phyloP scores from a whole-genome alignment of 2,888 invertebrate genomes.

The Uropetala carovei region DNA sequence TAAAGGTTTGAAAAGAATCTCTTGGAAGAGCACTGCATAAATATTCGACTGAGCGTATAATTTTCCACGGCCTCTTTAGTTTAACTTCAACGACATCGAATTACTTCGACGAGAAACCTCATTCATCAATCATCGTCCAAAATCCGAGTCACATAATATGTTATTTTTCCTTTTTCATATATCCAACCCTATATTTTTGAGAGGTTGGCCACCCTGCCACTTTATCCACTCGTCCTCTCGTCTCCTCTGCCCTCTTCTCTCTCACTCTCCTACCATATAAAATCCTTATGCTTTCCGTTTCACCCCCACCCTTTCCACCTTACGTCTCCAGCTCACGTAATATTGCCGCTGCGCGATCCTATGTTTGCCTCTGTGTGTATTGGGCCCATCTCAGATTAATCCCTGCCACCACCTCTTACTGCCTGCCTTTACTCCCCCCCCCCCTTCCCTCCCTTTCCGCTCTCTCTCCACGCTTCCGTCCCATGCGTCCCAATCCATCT shows the following conservation, averaged over 20 bases:
- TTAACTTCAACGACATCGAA: neutral
- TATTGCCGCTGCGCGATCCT: constrained; percentile 50
- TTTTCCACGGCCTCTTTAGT: too few species aligned
- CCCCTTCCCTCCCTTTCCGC: neutral
- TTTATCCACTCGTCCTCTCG: neutral
- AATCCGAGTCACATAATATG: neutral
- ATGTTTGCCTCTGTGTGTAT: constrained; percentile 55
- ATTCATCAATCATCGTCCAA: constrained; percentile 10
- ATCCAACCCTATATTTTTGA: constrained; percentile 13
- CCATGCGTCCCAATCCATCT: constrained; percentile 26
- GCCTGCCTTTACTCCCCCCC: constrained; percentile 3
- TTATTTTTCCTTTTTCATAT: constrained; percentile 16
- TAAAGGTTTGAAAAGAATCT: too few species aligned
- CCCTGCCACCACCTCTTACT: constrained; percentile 33
- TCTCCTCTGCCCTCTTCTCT: neutral
- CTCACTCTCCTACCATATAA: constrained; percentile 1
- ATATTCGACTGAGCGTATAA: too few species aligned
- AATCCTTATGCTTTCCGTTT: neutral
- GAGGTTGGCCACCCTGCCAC: constrained; percentile 19
- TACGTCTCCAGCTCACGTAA: constrained; percentile 59
- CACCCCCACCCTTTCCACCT: neutral
- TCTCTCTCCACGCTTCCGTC: neutral
- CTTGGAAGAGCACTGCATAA: too few species aligned
- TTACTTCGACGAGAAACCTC: neutral
- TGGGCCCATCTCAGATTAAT: constrained; percentile 57